Percentiles rank a stretch among this genome's conserved stretches.
phyloP scores from a whole-genome alignment of 2,113 vertebrate genomes.

The Calypte anna region DNA sequence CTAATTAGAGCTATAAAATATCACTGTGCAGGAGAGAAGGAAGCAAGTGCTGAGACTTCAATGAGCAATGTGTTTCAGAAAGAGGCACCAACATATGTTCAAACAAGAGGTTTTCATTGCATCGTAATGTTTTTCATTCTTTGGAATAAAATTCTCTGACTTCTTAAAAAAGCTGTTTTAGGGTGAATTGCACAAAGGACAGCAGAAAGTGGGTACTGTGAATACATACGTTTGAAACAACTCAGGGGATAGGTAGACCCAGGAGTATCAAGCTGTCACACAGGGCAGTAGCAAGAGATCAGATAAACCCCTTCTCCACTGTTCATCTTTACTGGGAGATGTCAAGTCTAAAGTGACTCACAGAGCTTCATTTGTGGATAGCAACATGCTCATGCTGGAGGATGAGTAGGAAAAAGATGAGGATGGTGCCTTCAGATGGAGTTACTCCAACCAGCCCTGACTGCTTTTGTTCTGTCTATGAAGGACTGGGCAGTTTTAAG shows the following conservation, averaged over 20 bases:
- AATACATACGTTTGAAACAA: not conserved
- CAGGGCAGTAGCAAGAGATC: not conserved
- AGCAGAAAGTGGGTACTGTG: not conserved
- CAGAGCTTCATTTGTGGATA: not conserved
- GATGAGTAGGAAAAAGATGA: not conserved
- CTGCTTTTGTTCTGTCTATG: rapidly evolving
- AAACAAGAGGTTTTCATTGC: not conserved
- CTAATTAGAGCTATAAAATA: not conserved
- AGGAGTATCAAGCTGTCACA: not conserved
- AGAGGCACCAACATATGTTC: not conserved
- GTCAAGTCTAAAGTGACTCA: not conserved
- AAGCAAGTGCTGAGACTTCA: not conserved
- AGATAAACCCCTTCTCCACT: not conserved
- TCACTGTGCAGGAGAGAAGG: not conserved
- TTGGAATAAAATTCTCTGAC: not conserved
- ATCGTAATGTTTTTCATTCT: not conserved
- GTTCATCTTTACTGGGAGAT: not conserved
- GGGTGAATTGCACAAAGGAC: not conserved
- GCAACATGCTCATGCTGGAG: not conserved
- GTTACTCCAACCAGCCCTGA: not conserved
- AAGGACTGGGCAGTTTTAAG: not conserved
- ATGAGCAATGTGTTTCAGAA: not conserved
- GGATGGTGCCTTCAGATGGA: not conserved
- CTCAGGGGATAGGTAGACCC: not conserved
- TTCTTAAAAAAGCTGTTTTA: not conserved